Percentiles rank a stretch among this genome's conserved stretches.
These are phyloP conservation scores for Smutsia gigantea DNA, from an alignment of 2,797 vertebrate species.

Conservation along the genomic window DNA sequence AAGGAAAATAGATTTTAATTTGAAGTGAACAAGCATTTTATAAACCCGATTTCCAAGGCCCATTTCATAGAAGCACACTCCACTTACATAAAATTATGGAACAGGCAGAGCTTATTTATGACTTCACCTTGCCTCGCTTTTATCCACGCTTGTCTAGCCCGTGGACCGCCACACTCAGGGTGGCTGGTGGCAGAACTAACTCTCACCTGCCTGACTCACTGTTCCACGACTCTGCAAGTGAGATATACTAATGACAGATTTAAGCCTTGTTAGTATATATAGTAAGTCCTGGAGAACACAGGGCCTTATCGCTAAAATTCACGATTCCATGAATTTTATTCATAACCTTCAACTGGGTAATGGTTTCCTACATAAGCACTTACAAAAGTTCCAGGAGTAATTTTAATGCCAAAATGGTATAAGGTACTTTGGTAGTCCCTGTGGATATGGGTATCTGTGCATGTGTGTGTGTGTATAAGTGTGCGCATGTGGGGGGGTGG, in stretches of 20 bases:
- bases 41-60: neutral
- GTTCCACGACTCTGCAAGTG: neutral
- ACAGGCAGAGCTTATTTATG: neutral
- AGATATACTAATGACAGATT: neutral
- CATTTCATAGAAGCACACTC: neutral
- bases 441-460: neutral
- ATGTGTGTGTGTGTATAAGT: neutral
- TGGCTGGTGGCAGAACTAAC: too few relatives aligned
- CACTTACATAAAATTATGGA: neutral
- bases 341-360: too few relatives aligned
- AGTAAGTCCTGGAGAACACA: neutral
- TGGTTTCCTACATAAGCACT: too few relatives aligned
- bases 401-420: neutral
- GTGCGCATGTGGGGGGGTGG: too few relatives aligned
- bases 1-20: conserved; percentile 51
- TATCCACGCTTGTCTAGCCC: neutral
- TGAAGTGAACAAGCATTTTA: neutral
- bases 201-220: neutral
- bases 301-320: neutral
- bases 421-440: neutral
- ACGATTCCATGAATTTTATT: too few relatives aligned
- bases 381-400: neutral
- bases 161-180: neutral
- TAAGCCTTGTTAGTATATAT: neutral
- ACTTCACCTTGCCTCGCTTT: neutral